Evolutionary conservation across 1,140 invertebrate species (phyloP), one percentile per base, ranked within the genome.

Genomic region (Nebria ingens): DNA sequence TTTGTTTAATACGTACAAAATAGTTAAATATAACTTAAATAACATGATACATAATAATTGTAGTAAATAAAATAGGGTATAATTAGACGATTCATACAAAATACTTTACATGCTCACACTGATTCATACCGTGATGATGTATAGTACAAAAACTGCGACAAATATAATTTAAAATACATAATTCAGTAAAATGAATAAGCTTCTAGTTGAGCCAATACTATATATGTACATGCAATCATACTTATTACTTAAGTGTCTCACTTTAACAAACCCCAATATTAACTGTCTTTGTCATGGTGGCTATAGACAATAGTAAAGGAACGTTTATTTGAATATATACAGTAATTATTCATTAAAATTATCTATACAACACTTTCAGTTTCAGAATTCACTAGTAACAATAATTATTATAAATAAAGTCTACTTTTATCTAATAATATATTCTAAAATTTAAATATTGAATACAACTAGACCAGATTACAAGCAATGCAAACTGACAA

Each of bases 11-110:
- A 12, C 40, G 40, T 45, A 34, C 25, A 34, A 34, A 34, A 34
- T 34, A 34, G 25, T 45, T 45, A 45, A 45, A 45, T 45, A 45
- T 45, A 45, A 45, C 40, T 45, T 45, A 45, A 45, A 45, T 45
- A 45, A 12, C 15, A 12, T 17, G 15, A 11, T 11, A 45, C 6
- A 12, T 29, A 6, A 17, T 45, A 45, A 9, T n/a, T 34, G 25
- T 9, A 34, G 6, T 34, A 34, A 34, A 34, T 9, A 34, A n/a
- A n/a, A n/a, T n/a, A n/a, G n/a, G n/a, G 6, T 34, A 34, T 34
- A 45, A 17, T 17, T 45, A 4, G 3, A 45, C 15, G 40, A 45
- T 45, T 45, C 40, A 45, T 17, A 9, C 40, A 45, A 45, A 45
- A 45, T 45, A 45, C 40, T 12, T 45, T 45, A 45, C 40, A 45